Base-by-base conservation (phyloP, 2,888 invertebrate genomes). In the Aphidoletes aphidimyza region DNA sequence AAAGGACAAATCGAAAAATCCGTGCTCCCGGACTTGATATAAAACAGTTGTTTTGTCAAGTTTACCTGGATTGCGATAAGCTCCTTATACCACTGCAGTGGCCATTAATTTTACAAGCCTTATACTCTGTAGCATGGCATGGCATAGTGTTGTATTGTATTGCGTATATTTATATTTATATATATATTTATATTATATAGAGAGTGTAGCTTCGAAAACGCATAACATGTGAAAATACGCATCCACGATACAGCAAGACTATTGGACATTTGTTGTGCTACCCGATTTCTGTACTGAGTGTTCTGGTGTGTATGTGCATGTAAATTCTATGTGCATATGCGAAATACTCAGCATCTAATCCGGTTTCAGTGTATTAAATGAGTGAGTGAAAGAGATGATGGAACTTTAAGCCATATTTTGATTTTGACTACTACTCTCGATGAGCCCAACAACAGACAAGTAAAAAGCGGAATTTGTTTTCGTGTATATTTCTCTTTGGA, bases 21-120 rank as follows among this genome's bases (percentile, higher is more conserved):
- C 22, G 22, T 54, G 54, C 69, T 69, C 30, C 8, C 17, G 14
- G 14, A 69, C 11, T 69, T 69, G 69, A 30, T 69, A 17, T 30
- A 69, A 69, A 69, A 69, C 30, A 69, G 69, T 69, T 69, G 30
- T 69, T 69, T 34, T 69, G 69, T 69, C 69, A 9, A 69, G 34
- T 69, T 69, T 69, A 69, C 30, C 69, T 69, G 69, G 69, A 69
- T 69, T 69, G 30, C 69, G 34, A 69, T 69, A 69, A 69, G 69
- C 69, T 30, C n/a, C 69, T 69, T 69, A 69, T 69, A 69, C 30
- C 69, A 69, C 69, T 69, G 69, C 69, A 69, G 69, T 69, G 14
- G 69, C 69, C 69, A 69, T 69, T 69, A 69, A 69, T 69, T 69
- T 69, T 69, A 30, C 69, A 69, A 69, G 34, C 69, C 30, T n/a